phyloP scores from a whole-genome alignment of 2,888 invertebrate genomes.

The Diachrysia chrysitis region DNA sequence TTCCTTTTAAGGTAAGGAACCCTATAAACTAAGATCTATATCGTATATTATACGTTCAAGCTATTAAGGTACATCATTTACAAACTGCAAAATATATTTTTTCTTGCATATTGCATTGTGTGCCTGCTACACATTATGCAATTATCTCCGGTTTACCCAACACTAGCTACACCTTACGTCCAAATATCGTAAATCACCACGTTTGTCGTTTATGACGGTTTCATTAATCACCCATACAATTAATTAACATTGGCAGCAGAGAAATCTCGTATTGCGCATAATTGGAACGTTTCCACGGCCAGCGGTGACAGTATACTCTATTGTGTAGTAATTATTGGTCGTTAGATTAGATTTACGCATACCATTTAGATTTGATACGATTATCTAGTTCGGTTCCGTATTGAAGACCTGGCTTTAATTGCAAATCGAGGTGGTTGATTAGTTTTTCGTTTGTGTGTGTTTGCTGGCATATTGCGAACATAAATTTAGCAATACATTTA shows the following conservation, averaged over 20 bases:
- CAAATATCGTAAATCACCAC: conserved; percentile 46
- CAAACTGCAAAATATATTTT: too few relatives aligned
- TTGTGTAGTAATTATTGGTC: conserved; percentile 50
- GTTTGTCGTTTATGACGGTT: conserved; percentile 38
- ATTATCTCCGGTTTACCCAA: not conserved
- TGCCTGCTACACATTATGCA: too few relatives aligned
- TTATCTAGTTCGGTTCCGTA: conserved; percentile 33
- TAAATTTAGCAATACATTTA: not conserved
- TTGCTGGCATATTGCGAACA: not conserved
- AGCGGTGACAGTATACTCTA: conserved; percentile 33
- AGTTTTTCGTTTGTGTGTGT: conserved; percentile 17
- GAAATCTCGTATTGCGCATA: conserved; percentile 53
- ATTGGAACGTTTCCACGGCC: conserved; percentile 45
- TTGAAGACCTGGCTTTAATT: conserved; percentile 36
- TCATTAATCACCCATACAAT: conserved; percentile 51
- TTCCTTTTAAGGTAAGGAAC: too few relatives aligned
- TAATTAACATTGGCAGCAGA: conserved; percentile 53
- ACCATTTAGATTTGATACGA: conserved; percentile 48
- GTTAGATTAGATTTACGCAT: conserved; percentile 53
- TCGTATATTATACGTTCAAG: too few relatives aligned
- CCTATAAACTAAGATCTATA: too few relatives aligned
- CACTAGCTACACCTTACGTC: not conserved
- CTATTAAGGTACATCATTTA: too few relatives aligned
- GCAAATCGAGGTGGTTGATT: conserved; percentile 30
- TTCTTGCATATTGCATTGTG: too few relatives aligned